Conservation (phyloP, 2,797 vertebrate genomes). For the Hyperoplus immaculatus region DNA sequence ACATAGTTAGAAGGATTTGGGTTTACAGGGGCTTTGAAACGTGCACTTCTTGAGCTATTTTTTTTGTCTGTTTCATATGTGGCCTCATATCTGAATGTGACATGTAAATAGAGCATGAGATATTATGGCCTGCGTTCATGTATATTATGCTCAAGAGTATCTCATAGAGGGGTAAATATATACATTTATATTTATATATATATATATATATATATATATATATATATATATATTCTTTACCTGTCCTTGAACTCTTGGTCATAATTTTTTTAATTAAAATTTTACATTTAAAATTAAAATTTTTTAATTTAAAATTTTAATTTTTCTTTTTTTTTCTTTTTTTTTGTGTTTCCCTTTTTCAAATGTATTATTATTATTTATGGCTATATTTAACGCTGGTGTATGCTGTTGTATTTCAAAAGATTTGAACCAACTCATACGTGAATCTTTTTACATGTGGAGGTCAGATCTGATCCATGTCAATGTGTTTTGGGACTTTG, state of each 20-base stretch:
- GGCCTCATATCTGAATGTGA: constrained; percentile 77
- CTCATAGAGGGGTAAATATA: too few relatives aligned
- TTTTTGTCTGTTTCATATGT: constrained; percentile 31
- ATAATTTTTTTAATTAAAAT: constrained; percentile 32
- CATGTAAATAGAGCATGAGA: constrained; percentile 85
- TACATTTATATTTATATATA: too few relatives aligned
- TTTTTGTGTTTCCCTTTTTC: too few relatives aligned
- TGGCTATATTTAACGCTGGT: constrained; percentile 74
- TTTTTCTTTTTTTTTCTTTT: too few relatives aligned
- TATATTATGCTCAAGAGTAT: too few relatives aligned
- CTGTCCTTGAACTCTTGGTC: constrained; percentile 70
- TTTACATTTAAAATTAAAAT: constrained; percentile 8
- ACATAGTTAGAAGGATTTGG: too few relatives aligned
- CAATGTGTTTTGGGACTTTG: constrained; percentile 76
- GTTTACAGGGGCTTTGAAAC: constrained; percentile 1
- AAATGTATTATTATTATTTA: not conserved
- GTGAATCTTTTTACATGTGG: constrained; percentile 68
- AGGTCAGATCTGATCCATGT: constrained; percentile 70
- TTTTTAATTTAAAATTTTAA: too few relatives aligned
- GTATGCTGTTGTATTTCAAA: constrained; percentile 77
- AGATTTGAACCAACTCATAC: constrained; percentile 64
- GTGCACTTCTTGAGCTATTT: constrained; percentile 25
- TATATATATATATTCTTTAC: constrained; percentile 39
- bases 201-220: constrained; percentile 37
- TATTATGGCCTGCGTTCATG: constrained; percentile 79